Percentiles rank a stretch among this genome's conserved stretches.
phyloP scores from a whole-genome alignment of 2,113 vertebrate species.

The Penelope pileata region DNA sequence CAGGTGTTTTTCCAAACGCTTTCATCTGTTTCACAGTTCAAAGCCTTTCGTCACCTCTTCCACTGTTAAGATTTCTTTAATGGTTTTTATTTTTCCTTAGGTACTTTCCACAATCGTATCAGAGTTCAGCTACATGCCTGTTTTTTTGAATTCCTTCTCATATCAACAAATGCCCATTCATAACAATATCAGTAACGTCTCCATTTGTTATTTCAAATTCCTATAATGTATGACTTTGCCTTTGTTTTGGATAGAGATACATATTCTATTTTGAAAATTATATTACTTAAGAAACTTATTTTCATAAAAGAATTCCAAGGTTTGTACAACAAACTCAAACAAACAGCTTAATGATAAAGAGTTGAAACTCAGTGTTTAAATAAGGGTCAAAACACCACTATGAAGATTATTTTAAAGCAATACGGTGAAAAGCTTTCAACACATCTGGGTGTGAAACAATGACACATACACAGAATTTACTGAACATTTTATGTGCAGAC shows the following conservation, averaged over 20 bases:
- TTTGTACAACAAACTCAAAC: not conserved
- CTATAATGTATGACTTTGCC: not conserved
- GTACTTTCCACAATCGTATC: not conserved
- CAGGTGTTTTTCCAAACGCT: not conserved
- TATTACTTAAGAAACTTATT: not conserved
- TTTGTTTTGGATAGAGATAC: not conserved
- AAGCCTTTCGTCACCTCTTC: not conserved
- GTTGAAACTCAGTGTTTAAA: not conserved
- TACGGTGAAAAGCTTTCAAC: not conserved
- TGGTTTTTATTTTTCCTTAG: not conserved
- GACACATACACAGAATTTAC: no score
- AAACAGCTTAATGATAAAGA: not conserved
- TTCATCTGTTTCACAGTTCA: constrained; percentile 33
- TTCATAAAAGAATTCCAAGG: not conserved
- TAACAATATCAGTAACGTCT: not conserved
- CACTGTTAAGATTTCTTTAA: not conserved
- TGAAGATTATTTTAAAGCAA: not conserved
- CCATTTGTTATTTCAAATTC: not conserved
- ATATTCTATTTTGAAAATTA: not conserved
- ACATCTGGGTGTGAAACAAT: not conserved
- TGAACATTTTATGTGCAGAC: not conserved
- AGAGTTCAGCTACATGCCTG: not conserved
- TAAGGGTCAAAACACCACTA: not conserved
- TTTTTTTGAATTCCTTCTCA: not conserved
- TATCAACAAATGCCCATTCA: not conserved